phyloP scores from a whole-genome alignment of 2,888 invertebrate species.

The Hemithea aestivaria region DNA sequence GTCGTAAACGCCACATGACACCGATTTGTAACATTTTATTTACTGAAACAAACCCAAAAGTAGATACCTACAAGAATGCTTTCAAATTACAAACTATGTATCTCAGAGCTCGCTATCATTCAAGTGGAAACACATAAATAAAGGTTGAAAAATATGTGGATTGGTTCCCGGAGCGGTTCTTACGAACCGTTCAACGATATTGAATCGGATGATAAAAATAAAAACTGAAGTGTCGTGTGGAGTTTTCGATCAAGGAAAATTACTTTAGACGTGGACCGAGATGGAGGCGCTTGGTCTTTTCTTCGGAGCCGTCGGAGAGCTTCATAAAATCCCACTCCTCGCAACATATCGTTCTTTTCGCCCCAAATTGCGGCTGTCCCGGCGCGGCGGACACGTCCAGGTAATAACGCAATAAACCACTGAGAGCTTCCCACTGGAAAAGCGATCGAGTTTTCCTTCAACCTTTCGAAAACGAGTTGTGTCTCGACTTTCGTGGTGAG shows the following conservation, averaged over 20 bases:
- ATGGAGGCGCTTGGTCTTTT: slow-evolving; percentile 54
- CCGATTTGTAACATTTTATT: slow-evolving; percentile 32
- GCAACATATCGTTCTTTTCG: slow-evolving; percentile 75
- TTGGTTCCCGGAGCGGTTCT: slow-evolving; percentile 40
- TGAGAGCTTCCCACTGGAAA: slow-evolving; percentile 76
- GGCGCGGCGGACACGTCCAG: slow-evolving; percentile 74
- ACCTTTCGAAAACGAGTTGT: slow-evolving; percentile 73
- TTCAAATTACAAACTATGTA: slow-evolving; percentile 29
- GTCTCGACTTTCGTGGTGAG: slow-evolving; percentile 56
- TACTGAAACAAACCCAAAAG: slow-evolving; percentile 21
- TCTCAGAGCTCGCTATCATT: slow-evolving; percentile 29
- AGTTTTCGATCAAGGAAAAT: slow-evolving; percentile 75
- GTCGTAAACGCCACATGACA: slow-evolving; percentile 50
- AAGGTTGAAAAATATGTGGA: slow-evolving; percentile 30
- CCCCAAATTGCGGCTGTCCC: slow-evolving; percentile 75
- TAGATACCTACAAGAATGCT: slow-evolving; percentile 17
- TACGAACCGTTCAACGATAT: slow-evolving; percentile 55
- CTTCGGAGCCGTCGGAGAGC: slow-evolving; percentile 51
- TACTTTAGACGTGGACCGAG: slow-evolving; percentile 55
- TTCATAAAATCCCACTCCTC: slow-evolving; percentile 71
- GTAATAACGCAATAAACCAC: slow-evolving; percentile 80
- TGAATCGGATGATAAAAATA: slow-evolving; percentile 68
- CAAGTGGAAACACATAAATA: slow-evolving; percentile 29
- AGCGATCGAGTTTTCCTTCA: slow-evolving; percentile 77
- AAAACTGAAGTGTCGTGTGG: slow-evolving; percentile 58